Percentiles rank a stretch among this genome's conserved stretches.
phyloP scores from a whole-genome alignment of 2,888 invertebrate genomes.

The Pollenia labialis region DNA sequence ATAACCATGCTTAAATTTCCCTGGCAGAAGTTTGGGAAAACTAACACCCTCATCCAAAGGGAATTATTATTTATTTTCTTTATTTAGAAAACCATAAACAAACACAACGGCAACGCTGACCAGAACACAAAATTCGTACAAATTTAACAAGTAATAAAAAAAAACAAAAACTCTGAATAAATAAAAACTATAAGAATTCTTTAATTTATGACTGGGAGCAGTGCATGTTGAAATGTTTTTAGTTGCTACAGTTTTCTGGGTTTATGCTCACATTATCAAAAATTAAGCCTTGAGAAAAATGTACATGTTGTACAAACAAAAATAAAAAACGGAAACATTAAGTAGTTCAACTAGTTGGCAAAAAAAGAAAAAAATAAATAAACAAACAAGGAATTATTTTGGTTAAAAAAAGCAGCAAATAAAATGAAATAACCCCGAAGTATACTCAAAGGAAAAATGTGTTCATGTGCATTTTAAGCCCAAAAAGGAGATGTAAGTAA shows the following conservation, averaged over 20 bases:
- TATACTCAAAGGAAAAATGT: not conserved
- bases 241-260: slow-evolving; percentile 2
- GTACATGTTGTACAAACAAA: slow-evolving; percentile 44
- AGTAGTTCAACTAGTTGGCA: slow-evolving; percentile 43
- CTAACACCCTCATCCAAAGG: too few species aligned
- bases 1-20: too few species aligned
- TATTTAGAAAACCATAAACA: too few species aligned
- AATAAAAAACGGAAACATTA: slow-evolving; percentile 58
- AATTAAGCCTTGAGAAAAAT: slow-evolving; percentile 62
- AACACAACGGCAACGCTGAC: too few species aligned
- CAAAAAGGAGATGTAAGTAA: not conserved
- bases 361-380: not conserved
- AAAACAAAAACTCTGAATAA: slow-evolving; percentile 14
- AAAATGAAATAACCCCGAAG: not conserved
- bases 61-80: too few species aligned
- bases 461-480: not conserved
- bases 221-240: slow-evolving; percentile 28
- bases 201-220: slow-evolving; percentile 56
- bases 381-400: slow-evolving; percentile 50
- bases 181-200: slow-evolving; percentile 26
- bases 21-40: too few species aligned
- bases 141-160: not conserved
- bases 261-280: slow-evolving; percentile 21
- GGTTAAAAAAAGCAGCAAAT: slow-evolving; percentile 9
- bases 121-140: not conserved